Evolutionary conservation across 2,888 invertebrate species (phyloP).

Genomic region (Scrobipalpa atriplicella): DNA sequence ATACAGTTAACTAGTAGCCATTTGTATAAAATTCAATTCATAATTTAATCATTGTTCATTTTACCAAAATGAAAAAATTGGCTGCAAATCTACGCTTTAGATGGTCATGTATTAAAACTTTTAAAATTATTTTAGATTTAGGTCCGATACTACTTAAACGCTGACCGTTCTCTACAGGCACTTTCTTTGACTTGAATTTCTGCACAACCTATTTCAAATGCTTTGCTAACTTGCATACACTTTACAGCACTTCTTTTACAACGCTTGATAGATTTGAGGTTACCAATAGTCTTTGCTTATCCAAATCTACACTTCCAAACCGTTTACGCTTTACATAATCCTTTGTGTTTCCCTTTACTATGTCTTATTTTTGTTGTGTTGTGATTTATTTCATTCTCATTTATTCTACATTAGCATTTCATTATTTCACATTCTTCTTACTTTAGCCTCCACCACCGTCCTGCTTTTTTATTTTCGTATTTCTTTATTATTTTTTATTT

Average conservation of each 20-base stretch:
- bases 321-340: background rate
- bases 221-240: slow-evolving; percentile 5
- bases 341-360: background rate
- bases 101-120: slow-evolving; percentile 7
- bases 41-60: slow-evolving; percentile 31
- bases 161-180: slow-evolving; percentile 25
- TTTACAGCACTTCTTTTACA: background rate
- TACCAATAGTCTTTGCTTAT: background rate
- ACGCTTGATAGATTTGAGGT: background rate
- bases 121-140: background rate
- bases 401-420: background rate
- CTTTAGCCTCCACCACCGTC: no score
- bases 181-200: background rate
- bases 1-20: background rate
- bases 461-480: no score
- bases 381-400: background rate
- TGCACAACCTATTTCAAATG: slow-evolving; percentile 1
- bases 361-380: background rate
- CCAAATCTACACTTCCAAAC: slow-evolving; percentile 5
- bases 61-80: slow-evolving; percentile 23
- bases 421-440: no score
- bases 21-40: slow-evolving; percentile 29
- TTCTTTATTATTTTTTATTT: no score
- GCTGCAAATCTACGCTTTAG: slow-evolving; percentile 28
- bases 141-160: slow-evolving; percentile 18